Evolutionary conservation across 1,140 invertebrate genomes (phyloP).

Genomic region (Halyomorpha halys): DNA sequence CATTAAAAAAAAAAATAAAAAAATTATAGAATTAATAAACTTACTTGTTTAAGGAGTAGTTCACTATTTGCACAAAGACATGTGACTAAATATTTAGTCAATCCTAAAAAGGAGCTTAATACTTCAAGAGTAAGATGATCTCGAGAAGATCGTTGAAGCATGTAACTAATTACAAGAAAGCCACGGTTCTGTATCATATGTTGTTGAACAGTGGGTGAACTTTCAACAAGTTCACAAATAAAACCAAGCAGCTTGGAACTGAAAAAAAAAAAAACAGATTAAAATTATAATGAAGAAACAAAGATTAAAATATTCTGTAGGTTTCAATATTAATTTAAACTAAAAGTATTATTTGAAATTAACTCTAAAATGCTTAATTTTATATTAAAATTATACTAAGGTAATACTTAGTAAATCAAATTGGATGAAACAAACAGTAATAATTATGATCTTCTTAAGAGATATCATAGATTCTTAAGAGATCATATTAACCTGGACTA

Average conservation of each 20-base stretch:
- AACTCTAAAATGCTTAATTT: neutral
- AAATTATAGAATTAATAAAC: neutral
- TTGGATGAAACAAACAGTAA: no score
- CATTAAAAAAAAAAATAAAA: no score
- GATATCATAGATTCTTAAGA: no score
- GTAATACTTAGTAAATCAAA: no score
- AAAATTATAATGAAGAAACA: no score
- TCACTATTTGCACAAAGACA: conserved; percentile 88
- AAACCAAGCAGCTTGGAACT: conserved; percentile 94
- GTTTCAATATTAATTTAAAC: conserved; percentile 4
- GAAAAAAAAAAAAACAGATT: conserved; percentile 36
- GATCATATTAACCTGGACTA: no score
- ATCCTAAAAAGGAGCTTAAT: conserved; percentile 79
- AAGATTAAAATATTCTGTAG: no score
- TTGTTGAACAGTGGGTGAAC: conserved; percentile 92
- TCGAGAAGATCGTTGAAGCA: conserved; percentile 84
- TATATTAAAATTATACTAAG: no score
- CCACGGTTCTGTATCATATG: conserved; percentile 98
- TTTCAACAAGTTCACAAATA: conserved; percentile 93
- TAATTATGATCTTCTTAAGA: no score
- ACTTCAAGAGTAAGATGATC: conserved; percentile 91
- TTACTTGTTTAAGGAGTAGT: conserved; percentile 87
- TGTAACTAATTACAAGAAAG: conserved; percentile 95
- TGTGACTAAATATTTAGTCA: conserved; percentile 93
- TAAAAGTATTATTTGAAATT: neutral